phyloP scores from a whole-genome alignment of 2,113 vertebrate genomes.

The Hiodon alosoides region DNA sequence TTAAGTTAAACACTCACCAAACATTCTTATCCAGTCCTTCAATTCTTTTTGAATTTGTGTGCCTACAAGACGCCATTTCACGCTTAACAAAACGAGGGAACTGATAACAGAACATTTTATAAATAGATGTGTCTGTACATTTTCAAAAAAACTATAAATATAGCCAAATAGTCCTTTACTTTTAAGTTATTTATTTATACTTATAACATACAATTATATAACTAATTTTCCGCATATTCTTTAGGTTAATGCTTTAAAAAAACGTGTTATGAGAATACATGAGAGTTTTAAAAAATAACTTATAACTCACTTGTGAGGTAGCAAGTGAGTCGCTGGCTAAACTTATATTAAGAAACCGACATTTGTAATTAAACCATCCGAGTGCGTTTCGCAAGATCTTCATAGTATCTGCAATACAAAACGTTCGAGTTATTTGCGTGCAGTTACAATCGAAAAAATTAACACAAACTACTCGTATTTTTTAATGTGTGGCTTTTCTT shows the following conservation, averaged over 20 bases:
- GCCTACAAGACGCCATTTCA: conserved; percentile 68
- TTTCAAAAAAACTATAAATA: not conserved
- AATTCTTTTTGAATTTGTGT: conserved; percentile 81
- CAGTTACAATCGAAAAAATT: too few species aligned
- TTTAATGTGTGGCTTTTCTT: too few species aligned
- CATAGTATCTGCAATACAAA: too few species aligned
- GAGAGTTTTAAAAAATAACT: not conserved
- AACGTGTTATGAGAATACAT: not conserved
- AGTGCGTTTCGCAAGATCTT: conserved; percentile 4
- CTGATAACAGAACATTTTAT: conserved; percentile 12
- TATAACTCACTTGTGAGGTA: conserved; percentile 48
- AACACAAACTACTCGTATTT: too few species aligned
- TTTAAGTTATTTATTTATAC: too few species aligned
- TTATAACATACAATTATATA: too few species aligned
- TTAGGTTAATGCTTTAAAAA: not conserved
- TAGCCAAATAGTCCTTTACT: too few species aligned
- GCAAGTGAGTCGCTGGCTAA: conserved; percentile 32
- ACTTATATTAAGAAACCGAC: conserved; percentile 14
- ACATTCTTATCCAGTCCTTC: conserved; percentile 86
- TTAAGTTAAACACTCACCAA: conserved; percentile 67
- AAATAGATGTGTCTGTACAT: conserved; percentile 1
- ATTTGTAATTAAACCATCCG: conserved; percentile 22
- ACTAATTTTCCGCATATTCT: not conserved
- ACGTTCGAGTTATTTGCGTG: too few species aligned
- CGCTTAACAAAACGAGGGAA: conserved; percentile 48